Evolutionary conservation across 1,140 invertebrate genomes (phyloP).

Genomic region (Propsilocerus akamusi): DNA sequence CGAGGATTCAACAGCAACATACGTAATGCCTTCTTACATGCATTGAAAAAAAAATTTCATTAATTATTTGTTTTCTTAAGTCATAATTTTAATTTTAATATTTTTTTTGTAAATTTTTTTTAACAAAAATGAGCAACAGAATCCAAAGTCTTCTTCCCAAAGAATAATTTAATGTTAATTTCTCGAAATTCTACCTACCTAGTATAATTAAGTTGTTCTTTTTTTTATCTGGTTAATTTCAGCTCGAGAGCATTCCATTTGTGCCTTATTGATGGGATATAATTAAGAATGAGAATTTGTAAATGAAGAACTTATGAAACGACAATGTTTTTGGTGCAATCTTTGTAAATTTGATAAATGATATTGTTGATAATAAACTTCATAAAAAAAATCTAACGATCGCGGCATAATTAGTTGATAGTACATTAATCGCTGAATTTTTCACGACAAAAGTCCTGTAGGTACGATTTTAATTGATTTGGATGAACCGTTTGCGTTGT

Average conservation of each 20-base stretch:
- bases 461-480: no score
- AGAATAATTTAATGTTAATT: background rate
- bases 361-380: no score
- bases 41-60: background rate
- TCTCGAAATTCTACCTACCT: background rate
- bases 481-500: no score
- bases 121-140: background rate
- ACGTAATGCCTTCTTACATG: background rate
- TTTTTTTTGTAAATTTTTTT: background rate
- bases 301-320: background rate
- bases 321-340: no score
- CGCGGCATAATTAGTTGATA: no score
- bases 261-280: no score
- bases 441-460: no score
- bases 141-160: background rate
- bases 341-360: no score
- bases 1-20: background rate
- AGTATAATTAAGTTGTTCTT: background rate
- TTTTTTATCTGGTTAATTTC: background rate
- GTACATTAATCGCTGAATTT: no score
- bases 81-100: background rate
- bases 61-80: background rate
- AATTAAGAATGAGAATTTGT: background rate
- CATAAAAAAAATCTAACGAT: no score
- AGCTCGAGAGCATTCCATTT: no score